Evolutionary conservation across 2,797 vertebrate species (phyloP), one percentile per base, ranked within the genome.

Genomic region (Telmatherina bonti): DNA sequence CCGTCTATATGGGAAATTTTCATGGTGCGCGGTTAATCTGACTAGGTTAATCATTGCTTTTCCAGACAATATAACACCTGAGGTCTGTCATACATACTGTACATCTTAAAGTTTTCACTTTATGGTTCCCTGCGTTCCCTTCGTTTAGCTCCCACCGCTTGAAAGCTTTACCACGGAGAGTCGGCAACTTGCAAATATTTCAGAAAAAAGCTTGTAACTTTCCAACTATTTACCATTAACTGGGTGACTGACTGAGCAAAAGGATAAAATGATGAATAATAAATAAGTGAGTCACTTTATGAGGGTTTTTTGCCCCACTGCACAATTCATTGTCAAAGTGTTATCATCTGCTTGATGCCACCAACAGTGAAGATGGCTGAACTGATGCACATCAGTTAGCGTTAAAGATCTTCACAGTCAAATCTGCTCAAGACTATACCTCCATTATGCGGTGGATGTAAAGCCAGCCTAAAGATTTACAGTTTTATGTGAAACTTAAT

Each of bases 21-120:
- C 24, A 20, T 45, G 54, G 62, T 69, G 31, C 67, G 31, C 59
- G 1, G 2, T 2, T 72, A 38, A 69, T 56, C 63, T 38, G 18
- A 43, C 69, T 38, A 62, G 64, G 70, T 75, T 79, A 74, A 83
- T 52, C n/a, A 10, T 15, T 45, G 7, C 70, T 65, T 15, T 78
- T 68, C 22, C 30, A 59, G 36, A 74, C 69, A 49, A 49, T 69
- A 60, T 69, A 68, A 24, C 58, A 54, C 47, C 65, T 73, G 38
- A 74, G 67, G 13, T 73, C 35, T 16, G 49, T 71, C 38, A 30
- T 13, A 18, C 2, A 26, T n/a, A n/a, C n/a, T n/a, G n/a, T 20
- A 53, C 38, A 56, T 65, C 63, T 62, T n/a, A 79, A 69, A 6
- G 69, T 29, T 56, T 52, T 22, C 2, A 16, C 35, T 35, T 16